A percentile compares a stretch with the other conserved stretches of the same genome.
Evolutionary conservation across 1,140 invertebrate species (phyloP).

Genomic region (Sogatella furcifera): DNA sequence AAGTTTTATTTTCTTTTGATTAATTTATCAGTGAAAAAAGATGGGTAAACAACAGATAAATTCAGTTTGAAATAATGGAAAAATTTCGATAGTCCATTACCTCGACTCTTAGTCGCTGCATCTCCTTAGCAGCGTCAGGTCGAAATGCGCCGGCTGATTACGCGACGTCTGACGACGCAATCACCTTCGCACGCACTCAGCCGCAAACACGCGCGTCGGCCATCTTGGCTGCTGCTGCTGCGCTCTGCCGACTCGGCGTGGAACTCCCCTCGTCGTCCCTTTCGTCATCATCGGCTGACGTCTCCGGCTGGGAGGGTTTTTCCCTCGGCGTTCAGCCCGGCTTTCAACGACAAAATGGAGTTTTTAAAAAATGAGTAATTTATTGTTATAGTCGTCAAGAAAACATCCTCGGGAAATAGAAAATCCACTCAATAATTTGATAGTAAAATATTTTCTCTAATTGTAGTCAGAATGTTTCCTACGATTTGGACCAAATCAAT

Average conservation of each 20-base stretch:
- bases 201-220: conserved; percentile 93
- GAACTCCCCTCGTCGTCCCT: conserved; percentile 84
- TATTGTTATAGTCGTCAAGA: no score
- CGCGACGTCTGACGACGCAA: conserved; percentile 60
- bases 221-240: conserved; percentile 72
- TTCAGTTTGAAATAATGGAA: no score
- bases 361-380: no score
- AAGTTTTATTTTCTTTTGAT: no score
- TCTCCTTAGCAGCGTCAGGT: conserved; percentile 82
- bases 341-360: background rate
- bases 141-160: conserved; percentile 72
- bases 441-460: no score
- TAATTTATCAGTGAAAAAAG: no score
- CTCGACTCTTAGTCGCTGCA: conserved; percentile 41
- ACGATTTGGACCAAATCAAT: no score
- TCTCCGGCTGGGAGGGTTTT: conserved; percentile 25
- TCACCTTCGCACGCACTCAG: conserved; percentile 87
- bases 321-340: background rate
- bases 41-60: no score
- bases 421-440: no score
- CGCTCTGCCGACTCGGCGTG: conserved; percentile 57
- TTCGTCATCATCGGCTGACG: conserved; percentile 57
- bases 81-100: no score
- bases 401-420: no score
- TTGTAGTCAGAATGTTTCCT: no score